Evolutionary conservation across 2,888 invertebrate genomes (phyloP), one percentile per base, ranked within the genome.

Genomic region (Agrotis exclamationis): DNA sequence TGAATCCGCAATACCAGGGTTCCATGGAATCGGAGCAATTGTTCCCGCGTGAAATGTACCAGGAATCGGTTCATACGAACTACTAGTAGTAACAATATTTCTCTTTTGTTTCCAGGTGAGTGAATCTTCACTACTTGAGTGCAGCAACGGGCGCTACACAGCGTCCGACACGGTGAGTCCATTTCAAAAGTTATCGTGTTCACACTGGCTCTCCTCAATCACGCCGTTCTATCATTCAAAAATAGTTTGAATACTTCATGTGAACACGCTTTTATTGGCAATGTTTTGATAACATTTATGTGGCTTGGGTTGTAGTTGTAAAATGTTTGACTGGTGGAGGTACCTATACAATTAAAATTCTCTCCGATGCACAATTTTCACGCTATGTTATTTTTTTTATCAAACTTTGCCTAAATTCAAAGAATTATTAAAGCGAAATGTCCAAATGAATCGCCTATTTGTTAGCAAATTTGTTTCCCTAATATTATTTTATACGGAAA

Each of bases 121-220:
- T 96, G 96, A 96, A 95, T 93, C 95, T 95, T 95, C 96, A 94
- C 96, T 96, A 93, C 95, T 96, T 92, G 96, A 96, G 95, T 96
- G 96, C 96, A 93, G 95, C 95, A 94, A 93, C 94, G 96, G 95
- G 92, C 96, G 95, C 92, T 96, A 93, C 95, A 92, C 95, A 92
- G 95, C 95, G 94, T 95, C 96, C 95, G 96, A 96, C 85, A 94
- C 96, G 96, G 96, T 96, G 89, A 95, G 96, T 96, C 84, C 58
- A 86, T 86, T 90, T 91, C 85, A 85, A 87, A 88, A 87, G 84
- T 90, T 84, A 82, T 79, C 77, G 74, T 79, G 79, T 79, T 80
- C 80, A 76, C 75, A 76, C 76, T 78, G 76, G 76, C 75, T 78
- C 70, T 78, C 74, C 58, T 73, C 54, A 68, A 75, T 84, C 72